Base-by-base conservation (phyloP, 2,797 vertebrate genomes). In the Myotis vivesi region DNA sequence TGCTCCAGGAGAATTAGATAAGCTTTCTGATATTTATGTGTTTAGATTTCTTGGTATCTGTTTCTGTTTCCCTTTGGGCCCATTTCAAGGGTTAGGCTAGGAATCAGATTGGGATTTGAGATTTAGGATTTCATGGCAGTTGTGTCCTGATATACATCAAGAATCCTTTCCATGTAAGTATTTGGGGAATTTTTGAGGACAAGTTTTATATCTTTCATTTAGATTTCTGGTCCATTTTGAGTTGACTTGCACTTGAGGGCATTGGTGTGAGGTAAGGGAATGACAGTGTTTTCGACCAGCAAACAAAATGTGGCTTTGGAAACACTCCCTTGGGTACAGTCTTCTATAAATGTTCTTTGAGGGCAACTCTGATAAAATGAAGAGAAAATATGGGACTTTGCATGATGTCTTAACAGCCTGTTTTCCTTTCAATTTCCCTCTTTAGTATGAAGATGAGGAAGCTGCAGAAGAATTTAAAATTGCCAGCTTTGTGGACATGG, bases 381-480 rank as follows among this genome's bases (percentile, higher is more conserved):
- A 91, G 79, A 87, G 44, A 92, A 82, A 68, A 53, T 89, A 20
- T 11, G 44, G 28, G 49, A 76, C n/a, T 86, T 96, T 76, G 8
- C 28, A 6, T 88, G 73, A 66, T 71, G 9, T 80, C 25, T 87
- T 44, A 49, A 59, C 12, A 55, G 19, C 41, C 9, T 92, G 6
- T 53, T 91, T 92, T 88, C 57, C 46, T 91, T 88, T 68, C 68
- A 62, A 87, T 96, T 94, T 94, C 3, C 73, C 15, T 72, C 92
- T 94, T 62, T 97, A 99, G 99, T 99, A 99, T 97, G 99, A 99
- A 98, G 99, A 99, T 89, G 99, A 99, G 92, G 99, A 99, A 98
- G 99, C 98, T 46, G 99, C 99, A 17, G 99, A 99, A 96, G 99
- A 99, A 96, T 99, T 99, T 97, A 99, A 99, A 97, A 99, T 99